Percentiles rank a stretch among this genome's conserved stretches.
Conservation (phyloP, 2,797 vertebrate species). For the Holocentrus rufus region DNA sequence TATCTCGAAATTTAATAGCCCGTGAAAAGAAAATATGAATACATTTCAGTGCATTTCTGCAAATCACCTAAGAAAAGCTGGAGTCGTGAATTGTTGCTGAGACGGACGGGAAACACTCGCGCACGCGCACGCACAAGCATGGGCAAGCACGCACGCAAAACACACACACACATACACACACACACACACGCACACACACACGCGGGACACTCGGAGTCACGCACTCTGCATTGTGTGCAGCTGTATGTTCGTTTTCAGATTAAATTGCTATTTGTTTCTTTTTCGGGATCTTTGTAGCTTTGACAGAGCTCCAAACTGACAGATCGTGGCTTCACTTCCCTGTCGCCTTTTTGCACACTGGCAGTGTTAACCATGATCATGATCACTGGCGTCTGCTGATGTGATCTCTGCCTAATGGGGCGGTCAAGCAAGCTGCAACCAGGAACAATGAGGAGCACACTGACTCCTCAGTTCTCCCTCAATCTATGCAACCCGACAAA, state of each 20-base stretch:
- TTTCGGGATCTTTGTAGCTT: slow-evolving; percentile 28
- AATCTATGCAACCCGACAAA: slow-evolving; percentile 90
- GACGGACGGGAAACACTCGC: slow-evolving; percentile 10
- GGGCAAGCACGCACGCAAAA: slow-evolving; percentile 8
- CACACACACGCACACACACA: slow-evolving; percentile 20
- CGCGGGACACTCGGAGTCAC: too few relatives aligned
- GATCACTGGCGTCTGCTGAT: slow-evolving; percentile 91
- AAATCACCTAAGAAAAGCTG: slow-evolving; percentile 77
- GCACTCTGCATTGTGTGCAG: background rate
- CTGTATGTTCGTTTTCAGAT: slow-evolving; percentile 25
- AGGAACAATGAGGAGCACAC: slow-evolving; percentile 92
- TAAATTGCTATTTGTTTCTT: slow-evolving; percentile 46
- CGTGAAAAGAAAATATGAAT: slow-evolving; percentile 88
- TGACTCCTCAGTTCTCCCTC: slow-evolving; percentile 85
- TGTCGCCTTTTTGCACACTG: slow-evolving; percentile 66
- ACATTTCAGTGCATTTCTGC: slow-evolving; percentile 82
- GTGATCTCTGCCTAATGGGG: slow-evolving; percentile 97
- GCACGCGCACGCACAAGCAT: slow-evolving; percentile 21
- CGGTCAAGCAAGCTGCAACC: slow-evolving; percentile 94
- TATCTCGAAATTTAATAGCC: slow-evolving; percentile 88
- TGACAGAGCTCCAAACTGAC: slow-evolving; percentile 71
- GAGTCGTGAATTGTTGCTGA: slow-evolving; percentile 55
- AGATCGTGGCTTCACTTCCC: slow-evolving; percentile 67
- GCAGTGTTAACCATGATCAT: slow-evolving; percentile 86
- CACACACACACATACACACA: slow-evolving; percentile 15